phyloP scores from a whole-genome alignment of 92 coral and sea anemone genomes.

The Umimayanthus chanpuru region DNA sequence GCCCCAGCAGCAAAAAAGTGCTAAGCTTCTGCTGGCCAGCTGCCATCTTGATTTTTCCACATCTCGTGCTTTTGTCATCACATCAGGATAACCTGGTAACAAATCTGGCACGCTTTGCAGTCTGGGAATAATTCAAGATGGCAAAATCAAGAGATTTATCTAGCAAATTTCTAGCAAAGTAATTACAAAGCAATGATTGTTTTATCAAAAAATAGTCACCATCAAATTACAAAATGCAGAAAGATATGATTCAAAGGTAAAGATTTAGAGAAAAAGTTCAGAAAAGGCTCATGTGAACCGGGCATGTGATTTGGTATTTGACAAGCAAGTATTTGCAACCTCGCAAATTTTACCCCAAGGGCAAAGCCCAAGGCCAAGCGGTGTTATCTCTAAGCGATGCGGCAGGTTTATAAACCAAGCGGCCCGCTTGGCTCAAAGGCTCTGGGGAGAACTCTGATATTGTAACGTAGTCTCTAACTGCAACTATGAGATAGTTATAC shows the following conservation, averaged over 20 bases:
- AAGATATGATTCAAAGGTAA: neutral
- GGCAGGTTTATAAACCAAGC: too few species aligned
- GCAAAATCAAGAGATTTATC: neutral
- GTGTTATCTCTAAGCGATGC: too few species aligned
- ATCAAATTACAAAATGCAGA: neutral
- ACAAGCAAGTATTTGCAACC: too few species aligned
- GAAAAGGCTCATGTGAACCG: neutral
- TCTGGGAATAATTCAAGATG: neutral
- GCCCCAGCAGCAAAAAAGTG: neutral
- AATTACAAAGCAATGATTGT: neutral
- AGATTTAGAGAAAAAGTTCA: neutral
- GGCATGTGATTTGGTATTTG: too few species aligned
- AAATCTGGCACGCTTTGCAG: neutral
- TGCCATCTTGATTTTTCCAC: slow-evolving; percentile 1
- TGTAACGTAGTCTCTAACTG: too few species aligned
- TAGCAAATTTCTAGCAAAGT: neutral
- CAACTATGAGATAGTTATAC: too few species aligned
- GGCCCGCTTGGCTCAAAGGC: too few species aligned
- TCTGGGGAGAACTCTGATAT: too few species aligned
- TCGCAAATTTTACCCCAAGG: too few species aligned
- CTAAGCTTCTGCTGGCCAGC: neutral
- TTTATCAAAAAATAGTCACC: neutral
- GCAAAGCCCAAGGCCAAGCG: too few species aligned
- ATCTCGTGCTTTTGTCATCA: neutral
- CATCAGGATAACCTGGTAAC: neutral